Conservation (phyloP, 1,140 invertebrate species). For the Helicoverpa armigera region DNA sequence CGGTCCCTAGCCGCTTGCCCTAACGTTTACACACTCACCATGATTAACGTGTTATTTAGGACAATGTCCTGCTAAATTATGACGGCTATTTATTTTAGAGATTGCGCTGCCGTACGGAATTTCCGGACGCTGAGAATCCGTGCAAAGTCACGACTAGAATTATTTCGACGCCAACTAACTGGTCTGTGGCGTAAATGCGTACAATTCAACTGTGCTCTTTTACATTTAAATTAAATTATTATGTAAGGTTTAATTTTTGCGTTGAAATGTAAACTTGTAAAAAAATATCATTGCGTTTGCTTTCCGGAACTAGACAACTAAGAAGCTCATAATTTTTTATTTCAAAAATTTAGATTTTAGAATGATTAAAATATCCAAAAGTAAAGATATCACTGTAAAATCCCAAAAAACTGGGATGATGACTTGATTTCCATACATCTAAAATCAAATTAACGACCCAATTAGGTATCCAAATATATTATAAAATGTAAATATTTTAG, state of each 20-base stretch:
- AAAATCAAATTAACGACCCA: too few relatives aligned
- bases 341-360: too few relatives aligned
- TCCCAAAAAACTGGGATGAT: too few relatives aligned
- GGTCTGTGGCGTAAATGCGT: constrained; percentile 9
- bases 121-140: constrained; percentile 19
- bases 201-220: constrained; percentile 19
- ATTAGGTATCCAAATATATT: too few relatives aligned
- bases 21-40: constrained; percentile 52
- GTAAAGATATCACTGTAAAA: too few relatives aligned
- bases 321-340: too few relatives aligned
- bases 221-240: constrained; percentile 24
- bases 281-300: too few relatives aligned
- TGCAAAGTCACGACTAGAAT: constrained; percentile 30
- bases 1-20: constrained; percentile 50
- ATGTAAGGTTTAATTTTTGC: background rate
- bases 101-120: constrained; percentile 33
- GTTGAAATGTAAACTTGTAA: background rate
- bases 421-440: too few relatives aligned
- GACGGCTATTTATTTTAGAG: constrained; percentile 55
- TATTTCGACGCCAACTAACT: constrained; percentile 24
- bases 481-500: too few relatives aligned
- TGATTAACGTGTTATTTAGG: constrained; percentile 53
- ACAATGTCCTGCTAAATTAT: constrained; percentile 54
- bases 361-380: too few relatives aligned
- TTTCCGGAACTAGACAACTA: too few relatives aligned